Conservation (phyloP, 2,113 vertebrate genomes). For the Neolamprologus fasciatus region DNA sequence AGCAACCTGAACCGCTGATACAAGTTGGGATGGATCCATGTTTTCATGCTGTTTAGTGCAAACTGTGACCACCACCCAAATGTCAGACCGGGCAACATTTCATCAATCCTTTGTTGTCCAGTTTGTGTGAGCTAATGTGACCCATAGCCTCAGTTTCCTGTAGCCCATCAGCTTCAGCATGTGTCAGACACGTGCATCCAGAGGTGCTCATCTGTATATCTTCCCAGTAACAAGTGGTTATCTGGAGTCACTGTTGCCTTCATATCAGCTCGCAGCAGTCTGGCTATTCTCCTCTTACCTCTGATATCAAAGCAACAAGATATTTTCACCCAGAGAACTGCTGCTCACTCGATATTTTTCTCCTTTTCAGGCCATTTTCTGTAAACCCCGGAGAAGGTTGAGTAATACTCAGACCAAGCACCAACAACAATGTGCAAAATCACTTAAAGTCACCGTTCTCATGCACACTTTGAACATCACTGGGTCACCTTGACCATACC, state of each 20-base stretch:
- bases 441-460: not conserved
- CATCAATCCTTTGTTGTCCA: not conserved
- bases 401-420: not conserved
- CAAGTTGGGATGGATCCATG: not conserved
- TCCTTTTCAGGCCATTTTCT: not conserved
- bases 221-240: not conserved
- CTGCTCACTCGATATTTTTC: not conserved
- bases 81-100: not conserved
- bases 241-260: not conserved
- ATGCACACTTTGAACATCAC: not conserved
- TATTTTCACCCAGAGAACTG: not conserved
- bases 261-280: not conserved
- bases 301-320: not conserved
- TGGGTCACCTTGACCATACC: rapidly evolving
- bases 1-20: not conserved
- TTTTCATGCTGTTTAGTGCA: not conserved
- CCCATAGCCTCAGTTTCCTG: rapidly evolving
- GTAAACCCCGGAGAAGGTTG: rapidly evolving
- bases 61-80: not conserved
- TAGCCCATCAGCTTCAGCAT: not conserved
- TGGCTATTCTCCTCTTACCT: not conserved
- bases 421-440: rapidly evolving
- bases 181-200: rapidly evolving
- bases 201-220: not conserved
- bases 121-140: rapidly evolving